Conservation (phyloP, 2,797 vertebrate species). For the Phoebastria nigripes region DNA sequence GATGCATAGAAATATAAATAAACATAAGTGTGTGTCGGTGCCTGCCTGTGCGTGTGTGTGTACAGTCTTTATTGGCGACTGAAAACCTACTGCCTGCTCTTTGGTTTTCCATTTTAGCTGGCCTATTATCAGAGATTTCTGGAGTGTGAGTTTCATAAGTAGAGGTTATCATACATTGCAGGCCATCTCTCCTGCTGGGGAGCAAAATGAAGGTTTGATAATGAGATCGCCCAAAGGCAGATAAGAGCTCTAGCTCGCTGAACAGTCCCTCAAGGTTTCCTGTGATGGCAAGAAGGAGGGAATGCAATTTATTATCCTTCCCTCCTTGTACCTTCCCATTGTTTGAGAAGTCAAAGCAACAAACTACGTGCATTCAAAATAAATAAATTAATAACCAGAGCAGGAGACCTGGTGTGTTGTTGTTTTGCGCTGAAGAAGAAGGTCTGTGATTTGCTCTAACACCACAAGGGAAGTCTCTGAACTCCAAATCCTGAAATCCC, state of each 20-base stretch:
- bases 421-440: neutral
- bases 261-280: constrained; percentile 70
- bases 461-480: neutral
- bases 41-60: neutral
- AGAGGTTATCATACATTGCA: constrained; percentile 76
- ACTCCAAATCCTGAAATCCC: constrained; percentile 25
- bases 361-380: neutral
- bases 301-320: constrained; percentile 69
- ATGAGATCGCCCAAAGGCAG: constrained; percentile 72
- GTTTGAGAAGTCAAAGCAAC: constrained; percentile 48
- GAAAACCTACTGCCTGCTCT: constrained; percentile 46
- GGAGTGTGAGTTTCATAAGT: constrained; percentile 73
- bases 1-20: neutral
- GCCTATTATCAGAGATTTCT: constrained; percentile 71
- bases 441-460: neutral
- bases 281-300: constrained; percentile 59
- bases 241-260: constrained; percentile 69
- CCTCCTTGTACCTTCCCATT: constrained; percentile 38
- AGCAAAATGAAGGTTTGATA: constrained; percentile 70
- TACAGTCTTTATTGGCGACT: constrained; percentile 11
- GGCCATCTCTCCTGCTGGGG: constrained; percentile 72
- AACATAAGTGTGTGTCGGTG: neutral
- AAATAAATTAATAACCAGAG: constrained; percentile 34
- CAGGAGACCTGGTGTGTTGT: neutral
- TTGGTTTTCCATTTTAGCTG: constrained; percentile 66